phyloP scores from a whole-genome alignment of 2,888 invertebrate genomes.

The Nebria brevicollis region DNA sequence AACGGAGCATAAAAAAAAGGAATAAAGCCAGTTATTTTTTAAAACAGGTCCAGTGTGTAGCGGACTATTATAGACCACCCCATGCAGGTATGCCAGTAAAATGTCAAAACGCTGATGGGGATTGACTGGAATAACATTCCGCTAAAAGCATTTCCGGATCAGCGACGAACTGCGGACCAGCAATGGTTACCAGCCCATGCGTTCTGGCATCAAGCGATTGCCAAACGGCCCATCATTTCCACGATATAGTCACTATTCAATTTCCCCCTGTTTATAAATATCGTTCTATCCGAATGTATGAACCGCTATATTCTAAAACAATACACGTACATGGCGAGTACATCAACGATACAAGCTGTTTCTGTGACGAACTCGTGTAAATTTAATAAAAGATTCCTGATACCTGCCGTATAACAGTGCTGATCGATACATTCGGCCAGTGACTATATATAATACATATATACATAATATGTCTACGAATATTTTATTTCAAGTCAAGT shows the following conservation, averaged over 20 bases:
- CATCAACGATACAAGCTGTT: background rate
- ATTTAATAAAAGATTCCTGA: constrained; percentile 36
- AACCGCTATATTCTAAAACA: constrained; percentile 52
- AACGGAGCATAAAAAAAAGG: constrained; percentile 5
- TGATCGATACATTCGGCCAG: background rate
- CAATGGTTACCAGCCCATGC: constrained; percentile 8
- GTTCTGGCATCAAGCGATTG: constrained; percentile 6
- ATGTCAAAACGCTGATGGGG: constrained; percentile 60
- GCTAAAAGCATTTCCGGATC: constrained; percentile 61
- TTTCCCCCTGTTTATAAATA: constrained; percentile 57
- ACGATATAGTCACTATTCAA: constrained; percentile 57
- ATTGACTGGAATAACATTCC: constrained; percentile 59
- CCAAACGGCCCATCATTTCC: constrained; percentile 53
- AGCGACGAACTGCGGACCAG: constrained; percentile 47
- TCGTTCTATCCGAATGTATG: constrained; percentile 45
- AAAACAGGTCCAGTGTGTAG: constrained; percentile 23
- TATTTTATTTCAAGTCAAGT: too few species aligned
- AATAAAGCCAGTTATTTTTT: constrained; percentile 12
- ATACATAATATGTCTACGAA: too few species aligned
- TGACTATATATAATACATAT: background rate
- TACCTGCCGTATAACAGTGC: background rate
- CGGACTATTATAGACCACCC: constrained; percentile 27
- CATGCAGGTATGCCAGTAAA: constrained; percentile 56
- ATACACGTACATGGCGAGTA: constrained; percentile 44
- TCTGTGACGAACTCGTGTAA: constrained; percentile 30